Conservation (phyloP, 2,113 vertebrate species). For the Galbula dea region DNA sequence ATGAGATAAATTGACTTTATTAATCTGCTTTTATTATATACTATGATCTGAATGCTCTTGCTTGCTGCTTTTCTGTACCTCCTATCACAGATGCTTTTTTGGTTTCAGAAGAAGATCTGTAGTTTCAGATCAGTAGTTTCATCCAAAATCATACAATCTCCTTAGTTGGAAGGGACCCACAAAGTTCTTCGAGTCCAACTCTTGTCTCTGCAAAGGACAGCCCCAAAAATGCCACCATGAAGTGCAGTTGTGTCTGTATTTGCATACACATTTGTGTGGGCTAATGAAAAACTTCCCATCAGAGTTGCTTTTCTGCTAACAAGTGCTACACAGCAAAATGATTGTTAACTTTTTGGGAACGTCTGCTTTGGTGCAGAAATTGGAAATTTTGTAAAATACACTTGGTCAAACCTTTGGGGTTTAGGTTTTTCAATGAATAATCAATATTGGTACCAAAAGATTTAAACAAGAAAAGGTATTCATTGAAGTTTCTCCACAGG, state of each 20-base stretch:
- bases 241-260: neutral
- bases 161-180: no score
- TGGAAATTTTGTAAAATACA: neutral
- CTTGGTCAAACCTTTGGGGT: neutral
- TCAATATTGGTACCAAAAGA: neutral
- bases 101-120: neutral
- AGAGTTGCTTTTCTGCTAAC: neutral
- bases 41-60: neutral
- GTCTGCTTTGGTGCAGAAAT: neutral
- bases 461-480: neutral
- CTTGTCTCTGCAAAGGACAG: no score
- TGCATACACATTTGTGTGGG: neutral
- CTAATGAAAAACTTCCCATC: neutral
- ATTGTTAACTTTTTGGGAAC: neutral
- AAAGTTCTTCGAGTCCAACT: no score
- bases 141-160: no score
- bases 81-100: neutral
- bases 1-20: neutral
- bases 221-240: neutral
- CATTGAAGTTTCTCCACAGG: neutral
- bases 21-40: neutral
- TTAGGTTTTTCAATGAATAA: conserved; percentile 16
- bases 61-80: neutral
- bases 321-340: neutral
- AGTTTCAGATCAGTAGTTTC: neutral